phyloP scores from a whole-genome alignment of 37 sponge, comb jelly and placozoan genomes.

The Haliclona indistincta region DNA sequence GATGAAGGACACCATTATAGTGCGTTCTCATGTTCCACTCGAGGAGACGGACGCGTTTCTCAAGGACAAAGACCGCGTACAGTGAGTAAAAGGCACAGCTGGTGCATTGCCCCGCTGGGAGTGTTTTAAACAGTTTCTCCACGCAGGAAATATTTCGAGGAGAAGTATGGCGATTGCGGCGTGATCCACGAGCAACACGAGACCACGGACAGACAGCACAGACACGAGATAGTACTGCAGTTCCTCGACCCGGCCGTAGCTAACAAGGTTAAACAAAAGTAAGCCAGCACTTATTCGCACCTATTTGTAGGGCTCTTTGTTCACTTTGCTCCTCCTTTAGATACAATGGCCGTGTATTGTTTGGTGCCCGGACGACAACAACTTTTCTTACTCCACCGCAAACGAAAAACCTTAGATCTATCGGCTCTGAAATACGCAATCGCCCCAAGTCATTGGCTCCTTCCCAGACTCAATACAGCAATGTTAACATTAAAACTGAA shows the following conservation, averaged over 20 bases:
- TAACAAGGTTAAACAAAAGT: slow-evolving; percentile 47
- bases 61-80: no score
- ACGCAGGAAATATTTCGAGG: not conserved
- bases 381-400: slow-evolving; percentile 16
- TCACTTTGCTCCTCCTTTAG: not conserved
- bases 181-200: not conserved
- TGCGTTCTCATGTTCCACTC: no score
- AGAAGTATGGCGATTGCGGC: slow-evolving; percentile 24
- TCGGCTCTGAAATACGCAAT: not conserved
- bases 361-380: slow-evolving; percentile 9
- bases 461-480: not conserved
- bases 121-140: not conserved
- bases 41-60: no score
- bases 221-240: slow-evolving; percentile 11
- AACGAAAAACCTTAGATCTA: slow-evolving; percentile 9
- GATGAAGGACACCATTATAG: no score
- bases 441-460: no score
- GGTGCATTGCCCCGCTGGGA: no score
- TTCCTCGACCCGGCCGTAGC: slow-evolving; percentile 9
- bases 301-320: not conserved
- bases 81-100: no score
- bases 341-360: slow-evolving; percentile 32
- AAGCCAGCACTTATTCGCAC: not conserved
- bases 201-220: not conserved
- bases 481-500: not conserved